Conservation (phyloP, 2,888 invertebrate genomes). For the Agriopis marginaria region DNA sequence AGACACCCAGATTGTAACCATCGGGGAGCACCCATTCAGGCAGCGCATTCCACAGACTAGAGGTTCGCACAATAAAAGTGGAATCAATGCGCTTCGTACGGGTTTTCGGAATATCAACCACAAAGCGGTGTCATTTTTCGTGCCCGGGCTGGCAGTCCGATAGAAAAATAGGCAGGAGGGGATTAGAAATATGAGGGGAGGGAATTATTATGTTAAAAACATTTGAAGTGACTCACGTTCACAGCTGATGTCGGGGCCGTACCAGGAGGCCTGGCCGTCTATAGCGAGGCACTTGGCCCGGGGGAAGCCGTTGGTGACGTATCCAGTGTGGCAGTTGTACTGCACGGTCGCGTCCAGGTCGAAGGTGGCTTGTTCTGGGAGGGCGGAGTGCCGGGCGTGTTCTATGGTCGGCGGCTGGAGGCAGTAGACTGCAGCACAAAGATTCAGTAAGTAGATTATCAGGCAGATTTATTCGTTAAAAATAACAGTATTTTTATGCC, state of each 20-base stretch:
- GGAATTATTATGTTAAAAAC: background rate
- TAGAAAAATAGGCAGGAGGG: too few relatives aligned
- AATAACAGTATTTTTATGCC: too few relatives aligned
- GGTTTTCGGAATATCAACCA: too few relatives aligned
- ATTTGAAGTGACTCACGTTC: slow-evolving; percentile 89
- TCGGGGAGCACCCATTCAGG: too few relatives aligned
- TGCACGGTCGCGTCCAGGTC: slow-evolving; percentile 95
- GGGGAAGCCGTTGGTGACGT: slow-evolving; percentile 96
- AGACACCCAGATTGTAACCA: too few relatives aligned
- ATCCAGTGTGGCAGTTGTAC: slow-evolving; percentile 98
- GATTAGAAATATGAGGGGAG: too few relatives aligned
- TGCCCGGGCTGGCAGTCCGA: too few relatives aligned
- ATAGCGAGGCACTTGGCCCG: slow-evolving; percentile 97
- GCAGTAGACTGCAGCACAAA: slow-evolving; percentile 89
- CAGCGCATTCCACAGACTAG: too few relatives aligned
- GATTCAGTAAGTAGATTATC: background rate
- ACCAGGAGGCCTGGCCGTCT: slow-evolving; percentile 97
- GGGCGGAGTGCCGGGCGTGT: slow-evolving; percentile 95
- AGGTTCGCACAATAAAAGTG: too few relatives aligned
- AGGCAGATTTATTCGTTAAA: background rate
- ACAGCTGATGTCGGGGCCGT: slow-evolving; percentile 98
- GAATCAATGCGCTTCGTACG: too few relatives aligned
- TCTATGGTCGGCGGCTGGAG: slow-evolving; percentile 94
- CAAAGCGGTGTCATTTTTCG: too few relatives aligned
- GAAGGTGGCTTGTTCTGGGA: slow-evolving; percentile 94